These are phyloP conservation scores for Aphidius colemani DNA, from an alignment of 2,888 invertebrate genomes.

Conservation along the genomic window DNA sequence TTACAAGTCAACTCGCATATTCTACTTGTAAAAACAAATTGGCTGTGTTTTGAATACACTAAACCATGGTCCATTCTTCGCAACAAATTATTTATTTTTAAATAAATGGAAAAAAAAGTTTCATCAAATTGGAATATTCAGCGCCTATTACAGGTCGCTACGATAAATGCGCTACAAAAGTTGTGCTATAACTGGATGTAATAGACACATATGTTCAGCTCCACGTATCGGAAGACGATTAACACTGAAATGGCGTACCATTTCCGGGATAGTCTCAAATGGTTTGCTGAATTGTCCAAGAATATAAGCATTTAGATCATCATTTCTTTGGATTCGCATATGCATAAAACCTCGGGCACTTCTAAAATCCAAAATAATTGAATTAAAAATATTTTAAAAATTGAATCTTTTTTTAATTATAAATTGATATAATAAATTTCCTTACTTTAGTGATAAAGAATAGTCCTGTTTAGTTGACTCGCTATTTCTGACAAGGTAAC, in stretches of 20 bases:
- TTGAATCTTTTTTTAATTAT: not conserved
- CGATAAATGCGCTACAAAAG: slow-evolving; percentile 66
- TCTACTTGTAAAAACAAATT: slow-evolving; percentile 29
- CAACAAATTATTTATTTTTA: no score
- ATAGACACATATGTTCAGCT: slow-evolving; percentile 94
- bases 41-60: slow-evolving; percentile 38
- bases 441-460: slow-evolving; percentile 93
- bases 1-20: slow-evolving; percentile 31
- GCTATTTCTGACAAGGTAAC: slow-evolving; percentile 91
- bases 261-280: slow-evolving; percentile 90
- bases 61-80: no score
- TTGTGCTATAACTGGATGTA: slow-evolving; percentile 89
- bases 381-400: slow-evolving; percentile 1
- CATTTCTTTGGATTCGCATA: slow-evolving; percentile 87
- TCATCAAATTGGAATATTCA: slow-evolving; percentile 23
- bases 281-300: slow-evolving; percentile 92
- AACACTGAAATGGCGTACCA: slow-evolving; percentile 91
- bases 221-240: slow-evolving; percentile 93
- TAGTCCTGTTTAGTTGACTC: slow-evolving; percentile 93
- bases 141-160: slow-evolving; percentile 53
- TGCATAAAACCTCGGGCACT: slow-evolving; percentile 96
- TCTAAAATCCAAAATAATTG: slow-evolving; percentile 64
- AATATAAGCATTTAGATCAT: slow-evolving; percentile 78
- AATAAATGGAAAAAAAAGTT: not conserved
- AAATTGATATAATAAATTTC: slow-evolving; percentile 37